Percentiles rank a stretch among this genome's conserved stretches.
These are phyloP conservation scores for Morone chrysops DNA, from an alignment of 2,113 vertebrate genomes.

Conservation along the genomic window DNA sequence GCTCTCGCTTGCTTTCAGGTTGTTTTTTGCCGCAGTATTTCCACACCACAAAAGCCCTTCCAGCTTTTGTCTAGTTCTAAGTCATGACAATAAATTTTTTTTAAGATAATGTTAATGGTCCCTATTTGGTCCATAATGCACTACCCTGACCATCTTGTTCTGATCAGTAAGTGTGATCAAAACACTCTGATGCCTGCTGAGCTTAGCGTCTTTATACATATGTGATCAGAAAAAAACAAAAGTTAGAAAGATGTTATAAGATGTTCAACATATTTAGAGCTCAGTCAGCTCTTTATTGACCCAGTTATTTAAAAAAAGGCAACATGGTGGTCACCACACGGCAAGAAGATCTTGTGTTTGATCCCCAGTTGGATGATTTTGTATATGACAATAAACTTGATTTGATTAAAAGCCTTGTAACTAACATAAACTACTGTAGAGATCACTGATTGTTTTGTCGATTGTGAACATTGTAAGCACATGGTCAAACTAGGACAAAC, in stretches of 20 bases:
- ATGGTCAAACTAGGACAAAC: conserved; percentile 18
- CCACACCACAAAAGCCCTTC: not conserved
- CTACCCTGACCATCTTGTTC: not conserved
- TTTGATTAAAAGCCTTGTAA: conserved; percentile 12
- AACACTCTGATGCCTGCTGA: not conserved
- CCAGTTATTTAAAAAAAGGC: not conserved
- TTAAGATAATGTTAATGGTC: not conserved
- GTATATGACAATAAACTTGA: no score
- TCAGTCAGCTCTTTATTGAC: conserved; percentile 10
- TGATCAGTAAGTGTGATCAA: not conserved
- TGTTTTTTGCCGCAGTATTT: not conserved
- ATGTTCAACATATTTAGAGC: not conserved
- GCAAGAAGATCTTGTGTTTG: no score
- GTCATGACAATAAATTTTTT: not conserved
- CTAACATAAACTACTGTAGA: not conserved
- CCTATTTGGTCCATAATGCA: not conserved
- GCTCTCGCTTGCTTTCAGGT: not conserved
- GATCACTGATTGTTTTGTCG: not conserved
- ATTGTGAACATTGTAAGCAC: conserved; percentile 2
- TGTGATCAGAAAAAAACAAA: not conserved
- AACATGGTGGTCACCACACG: no score
- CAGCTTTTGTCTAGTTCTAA: not conserved
- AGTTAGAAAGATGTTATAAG: not conserved
- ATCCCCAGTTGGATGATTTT: no score
- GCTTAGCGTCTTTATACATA: not conserved